phyloP scores from a whole-genome alignment of 2,888 invertebrate genomes.

The Neuroscelio doddi region DNA sequence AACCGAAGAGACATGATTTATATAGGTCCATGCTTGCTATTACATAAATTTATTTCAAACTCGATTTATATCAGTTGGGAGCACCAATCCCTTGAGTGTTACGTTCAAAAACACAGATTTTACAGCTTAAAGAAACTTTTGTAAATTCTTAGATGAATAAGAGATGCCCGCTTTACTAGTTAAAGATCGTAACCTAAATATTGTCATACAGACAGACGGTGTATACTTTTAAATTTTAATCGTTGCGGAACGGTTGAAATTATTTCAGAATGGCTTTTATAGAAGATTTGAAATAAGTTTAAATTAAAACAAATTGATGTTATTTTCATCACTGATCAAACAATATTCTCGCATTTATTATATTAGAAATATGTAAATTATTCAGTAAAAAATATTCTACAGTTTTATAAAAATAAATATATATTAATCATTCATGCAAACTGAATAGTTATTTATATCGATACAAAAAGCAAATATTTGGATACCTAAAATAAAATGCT shows the following conservation, averaged over 20 bases:
- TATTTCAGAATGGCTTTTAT: neutral
- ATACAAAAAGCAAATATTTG: no score
- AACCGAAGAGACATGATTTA: constrained; percentile 48
- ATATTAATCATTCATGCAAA: no score
- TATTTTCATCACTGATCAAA: no score
- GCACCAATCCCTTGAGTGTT: constrained; percentile 37
- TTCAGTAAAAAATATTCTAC: no score
- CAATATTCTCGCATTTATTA: no score
- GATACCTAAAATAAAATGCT: no score
- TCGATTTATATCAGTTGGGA: constrained; percentile 52
- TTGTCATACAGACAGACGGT: constrained; percentile 26
- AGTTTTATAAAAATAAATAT: no score
- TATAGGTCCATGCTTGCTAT: constrained; percentile 45
- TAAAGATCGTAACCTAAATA: constrained; percentile 33
- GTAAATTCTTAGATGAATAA: constrained; percentile 40
- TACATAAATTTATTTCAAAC: constrained; percentile 52
- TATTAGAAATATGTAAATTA: no score
- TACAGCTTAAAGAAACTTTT: constrained; percentile 45
- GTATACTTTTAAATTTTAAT: constrained; percentile 18
- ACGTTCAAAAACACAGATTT: constrained; percentile 47
- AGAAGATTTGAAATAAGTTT: neutral
- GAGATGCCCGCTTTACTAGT: constrained; percentile 43
- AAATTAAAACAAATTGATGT: constrained; percentile 11
- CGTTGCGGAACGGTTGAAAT: constrained; percentile 1
- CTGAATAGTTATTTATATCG: no score